Conservation (phyloP, 2,797 vertebrate species). For the Hypotaenidia philippensis region DNA sequence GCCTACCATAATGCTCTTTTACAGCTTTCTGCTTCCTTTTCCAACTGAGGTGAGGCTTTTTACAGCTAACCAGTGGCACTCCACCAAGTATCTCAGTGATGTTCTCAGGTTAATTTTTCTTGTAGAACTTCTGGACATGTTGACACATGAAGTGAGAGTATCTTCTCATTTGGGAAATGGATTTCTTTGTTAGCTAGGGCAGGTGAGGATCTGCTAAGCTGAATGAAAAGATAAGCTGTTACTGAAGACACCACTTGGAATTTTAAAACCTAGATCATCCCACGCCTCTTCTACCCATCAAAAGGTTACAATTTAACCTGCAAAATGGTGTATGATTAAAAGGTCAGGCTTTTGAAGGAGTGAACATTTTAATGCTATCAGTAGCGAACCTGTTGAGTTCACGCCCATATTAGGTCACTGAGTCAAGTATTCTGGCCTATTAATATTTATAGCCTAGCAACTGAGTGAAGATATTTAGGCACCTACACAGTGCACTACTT, state of each 20-base stretch:
- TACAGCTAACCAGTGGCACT: neutral
- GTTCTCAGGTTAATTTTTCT: neutral
- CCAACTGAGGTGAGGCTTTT: neutral
- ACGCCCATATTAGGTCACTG: neutral
- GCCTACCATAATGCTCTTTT: neutral
- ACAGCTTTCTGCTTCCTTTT: neutral
- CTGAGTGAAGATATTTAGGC: neutral
- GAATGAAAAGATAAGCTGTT: neutral
- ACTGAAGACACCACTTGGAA: neutral
- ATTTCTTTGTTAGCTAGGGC: neutral
- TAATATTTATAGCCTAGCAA: neutral
- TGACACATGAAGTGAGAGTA: rapidly evolving
- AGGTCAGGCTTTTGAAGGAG: neutral
- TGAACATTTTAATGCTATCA: neutral
- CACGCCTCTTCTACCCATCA: neutral
- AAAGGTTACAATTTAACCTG: neutral
- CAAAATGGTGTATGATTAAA: neutral
- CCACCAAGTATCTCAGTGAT: neutral
- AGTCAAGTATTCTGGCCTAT: neutral
- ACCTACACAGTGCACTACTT: neutral
- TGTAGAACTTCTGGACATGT: neutral
- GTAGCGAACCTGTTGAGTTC: neutral
- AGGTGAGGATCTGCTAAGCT: neutral
- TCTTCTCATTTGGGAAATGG: neutral
- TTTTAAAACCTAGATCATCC: neutral